phyloP scores from a whole-genome alignment of 2,113 vertebrate genomes.

The Ictalurus punctatus region DNA sequence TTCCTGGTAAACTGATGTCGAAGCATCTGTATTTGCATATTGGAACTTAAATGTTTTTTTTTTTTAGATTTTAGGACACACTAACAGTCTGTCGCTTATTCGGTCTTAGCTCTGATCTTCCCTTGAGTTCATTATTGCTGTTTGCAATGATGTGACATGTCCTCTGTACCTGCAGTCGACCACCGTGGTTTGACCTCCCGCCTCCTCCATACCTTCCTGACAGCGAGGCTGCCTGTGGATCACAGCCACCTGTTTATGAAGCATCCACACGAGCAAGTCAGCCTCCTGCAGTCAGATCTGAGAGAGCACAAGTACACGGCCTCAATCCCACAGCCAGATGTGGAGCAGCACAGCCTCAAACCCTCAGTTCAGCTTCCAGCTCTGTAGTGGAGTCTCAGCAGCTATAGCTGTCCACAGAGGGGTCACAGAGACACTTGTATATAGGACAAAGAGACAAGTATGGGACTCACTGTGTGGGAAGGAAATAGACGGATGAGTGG shows the following conservation, averaged over 20 bases:
- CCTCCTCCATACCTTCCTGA: slow-evolving; percentile 89
- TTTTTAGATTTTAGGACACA: not conserved
- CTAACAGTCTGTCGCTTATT: not conserved
- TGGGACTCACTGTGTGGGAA: not conserved
- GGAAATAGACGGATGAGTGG: not conserved
- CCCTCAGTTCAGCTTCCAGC: not conserved
- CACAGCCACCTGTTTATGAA: slow-evolving; percentile 85
- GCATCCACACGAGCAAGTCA: slow-evolving; percentile 50
- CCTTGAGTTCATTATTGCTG: not conserved
- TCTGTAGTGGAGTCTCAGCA: slow-evolving; percentile 20
- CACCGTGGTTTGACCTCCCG: slow-evolving; percentile 95
- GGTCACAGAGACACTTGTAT: slow-evolving; percentile 8
- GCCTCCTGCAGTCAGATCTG: not conserved
- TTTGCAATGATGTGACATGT: slow-evolving; percentile 1
- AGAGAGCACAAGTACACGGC: slow-evolving; percentile 9
- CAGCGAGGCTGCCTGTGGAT: slow-evolving; percentile 71
- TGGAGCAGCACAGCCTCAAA: not conserved
- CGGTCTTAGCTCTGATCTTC: not conserved
- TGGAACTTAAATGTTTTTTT: not conserved
- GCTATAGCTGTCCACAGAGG: slow-evolving; percentile 10
- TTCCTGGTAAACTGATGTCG: not conserved
- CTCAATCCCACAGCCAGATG: not conserved
- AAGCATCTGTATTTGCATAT: not conserved
- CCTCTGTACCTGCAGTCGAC: slow-evolving; percentile 71
- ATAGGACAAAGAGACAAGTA: slow-evolving; percentile 14